Percentiles rank a stretch among this genome's conserved stretches.
These are phyloP conservation scores for Cryptocheilus praepositus DNA, from an alignment of 2,888 invertebrate species.

Conservation along the genomic window DNA sequence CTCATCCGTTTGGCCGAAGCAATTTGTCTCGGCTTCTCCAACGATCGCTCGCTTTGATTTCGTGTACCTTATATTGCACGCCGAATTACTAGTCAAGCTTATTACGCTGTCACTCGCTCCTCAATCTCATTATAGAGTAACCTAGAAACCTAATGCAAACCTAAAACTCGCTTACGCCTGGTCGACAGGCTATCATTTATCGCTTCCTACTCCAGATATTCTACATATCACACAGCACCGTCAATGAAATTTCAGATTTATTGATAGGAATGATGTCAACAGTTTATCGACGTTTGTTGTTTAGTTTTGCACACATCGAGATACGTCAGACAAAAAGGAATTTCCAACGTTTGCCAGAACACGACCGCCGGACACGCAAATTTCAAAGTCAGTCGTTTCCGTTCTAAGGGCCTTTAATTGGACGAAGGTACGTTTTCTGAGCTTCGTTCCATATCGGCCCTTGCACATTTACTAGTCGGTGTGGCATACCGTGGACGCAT, in stretches of 20 bases:
- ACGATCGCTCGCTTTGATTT: background rate
- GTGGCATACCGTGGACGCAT: too few species aligned
- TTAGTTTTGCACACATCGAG: constrained; percentile 93
- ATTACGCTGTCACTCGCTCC: constrained; percentile 21
- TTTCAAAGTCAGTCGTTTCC: constrained; percentile 93
- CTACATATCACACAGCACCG: too few species aligned
- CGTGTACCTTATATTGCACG: constrained; percentile 12
- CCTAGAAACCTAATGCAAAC: constrained; percentile 47
- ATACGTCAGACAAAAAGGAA: constrained; percentile 90
- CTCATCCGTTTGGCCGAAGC: too few species aligned
- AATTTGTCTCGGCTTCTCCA: background rate
- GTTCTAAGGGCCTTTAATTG: constrained; percentile 90
- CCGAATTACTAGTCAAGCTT: constrained; percentile 25
- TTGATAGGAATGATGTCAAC: background rate
- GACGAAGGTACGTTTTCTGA: constrained; percentile 83
- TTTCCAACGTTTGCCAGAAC: constrained; percentile 95
- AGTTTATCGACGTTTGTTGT: constrained; percentile 61
- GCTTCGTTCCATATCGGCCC: too few species aligned
- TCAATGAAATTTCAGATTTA: too few species aligned
- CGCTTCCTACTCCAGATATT: too few species aligned
- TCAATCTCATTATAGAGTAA: constrained; percentile 34
- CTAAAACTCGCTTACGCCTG: constrained; percentile 29
- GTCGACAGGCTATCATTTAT: too few species aligned
- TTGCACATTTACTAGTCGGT: too few species aligned
- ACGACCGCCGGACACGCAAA: constrained; percentile 94